Evolutionary conservation across 2,113 vertebrate species (phyloP), one percentile per base, ranked within the genome.

Genomic region (Etheostoma spectabile): DNA sequence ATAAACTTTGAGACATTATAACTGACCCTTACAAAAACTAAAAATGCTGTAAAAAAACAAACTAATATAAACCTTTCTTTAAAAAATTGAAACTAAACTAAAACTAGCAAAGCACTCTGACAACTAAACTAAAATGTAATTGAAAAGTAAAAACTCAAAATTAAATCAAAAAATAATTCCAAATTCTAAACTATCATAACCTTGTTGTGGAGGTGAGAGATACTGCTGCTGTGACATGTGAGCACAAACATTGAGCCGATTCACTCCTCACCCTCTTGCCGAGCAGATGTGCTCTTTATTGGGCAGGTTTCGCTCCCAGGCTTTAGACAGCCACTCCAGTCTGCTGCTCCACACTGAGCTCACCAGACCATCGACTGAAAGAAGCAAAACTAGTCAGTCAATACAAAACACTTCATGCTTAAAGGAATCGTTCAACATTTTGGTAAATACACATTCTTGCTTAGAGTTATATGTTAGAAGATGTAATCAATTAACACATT

Each of bases 291-390:
- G 90, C 14, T 79, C 68, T 38, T 77, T 85, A 42, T 87, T 84
- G 3, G 90, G 75, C 33, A 84, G 71, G 4, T 75, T 75, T 71
- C 82, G 52, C 73, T 89, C 84, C 67, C 87, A 88, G 70, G 63
- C 80, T 73, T 80, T 90, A 11, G 86, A 83, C 74, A 92, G 51
- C 75, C 72, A 75, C 76, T 89, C 90, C 56, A 86, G 71, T 6
- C 75, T 82, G 51, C 51, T 52, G 75, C 51, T 73, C 90, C 92
- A 93, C 71, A 77, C 11, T 0, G 91, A 82, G 77, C 66, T 85
- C 69, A 93, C 91, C 62, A 94, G 84, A 10, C 94, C 94, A 10
- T 95, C 94, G 6, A 95, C 94, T 95, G 88, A 38, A 74, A 79
- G 13, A 72, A 60, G 77, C 16, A 52, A 38, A 72, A 48, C 3